Percentiles rank a stretch among this genome's conserved stretches.
Conservation (phyloP, 2,888 invertebrate genomes). For the Strigamia maritima region DNA sequence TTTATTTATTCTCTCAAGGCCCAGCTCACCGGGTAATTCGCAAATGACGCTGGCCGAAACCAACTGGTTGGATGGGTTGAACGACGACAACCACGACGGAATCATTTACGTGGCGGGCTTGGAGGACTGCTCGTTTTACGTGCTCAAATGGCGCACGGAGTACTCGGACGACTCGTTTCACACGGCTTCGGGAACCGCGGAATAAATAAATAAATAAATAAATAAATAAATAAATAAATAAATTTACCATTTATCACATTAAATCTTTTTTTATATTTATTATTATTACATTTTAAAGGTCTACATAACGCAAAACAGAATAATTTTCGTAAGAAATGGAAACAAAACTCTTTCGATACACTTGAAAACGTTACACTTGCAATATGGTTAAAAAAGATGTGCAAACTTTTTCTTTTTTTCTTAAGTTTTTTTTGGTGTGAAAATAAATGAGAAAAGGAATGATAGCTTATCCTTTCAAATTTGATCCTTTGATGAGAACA, state of each 20-base stretch:
- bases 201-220: too few relatives aligned
- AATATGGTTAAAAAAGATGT: neutral
- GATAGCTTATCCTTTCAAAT: neutral
- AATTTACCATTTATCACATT: too few relatives aligned
- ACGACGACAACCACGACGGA: conserved; percentile 43
- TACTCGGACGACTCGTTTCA: neutral
- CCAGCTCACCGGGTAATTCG: conserved; percentile 42
- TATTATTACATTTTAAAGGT: neutral
- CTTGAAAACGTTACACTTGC: neutral
- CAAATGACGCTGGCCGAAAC: conserved; percentile 42
- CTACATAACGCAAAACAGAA: conserved; percentile 11
- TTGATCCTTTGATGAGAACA: neutral
- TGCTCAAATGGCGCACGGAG: conserved; percentile 42
- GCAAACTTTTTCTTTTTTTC: too few relatives aligned
- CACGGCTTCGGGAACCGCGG: neutral
- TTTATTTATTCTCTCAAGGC: conserved; percentile 36
- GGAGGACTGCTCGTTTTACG: conserved; percentile 43
- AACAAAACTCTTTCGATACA: neutral
- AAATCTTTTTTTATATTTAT: neutral
- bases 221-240: too few relatives aligned
- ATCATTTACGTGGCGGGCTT: conserved; percentile 42
- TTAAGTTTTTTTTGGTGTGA: neutral
- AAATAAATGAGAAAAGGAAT: neutral
- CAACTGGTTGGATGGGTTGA: conserved; percentile 43
- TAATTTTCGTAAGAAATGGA: neutral